phyloP scores from a whole-genome alignment of 1,140 invertebrate species.

The Phymastichus coffea region DNA sequence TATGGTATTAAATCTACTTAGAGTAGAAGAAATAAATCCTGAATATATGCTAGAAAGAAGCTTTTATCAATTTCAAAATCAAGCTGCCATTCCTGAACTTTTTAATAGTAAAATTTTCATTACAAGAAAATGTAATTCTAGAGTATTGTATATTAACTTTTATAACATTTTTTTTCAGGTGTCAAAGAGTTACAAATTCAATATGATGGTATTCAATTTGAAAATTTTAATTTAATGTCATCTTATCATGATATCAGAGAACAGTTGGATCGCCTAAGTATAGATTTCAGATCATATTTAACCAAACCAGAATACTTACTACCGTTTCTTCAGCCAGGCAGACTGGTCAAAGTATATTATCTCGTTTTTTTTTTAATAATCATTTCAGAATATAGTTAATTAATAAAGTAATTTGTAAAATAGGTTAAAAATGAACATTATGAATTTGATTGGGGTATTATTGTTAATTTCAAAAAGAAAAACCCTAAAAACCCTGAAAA shows the following conservation, averaged over 20 bases:
- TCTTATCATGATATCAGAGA: constrained; percentile 84
- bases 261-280: constrained; percentile 73
- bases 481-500: constrained; percentile 62
- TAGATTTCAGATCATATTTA: constrained; percentile 76
- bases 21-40: constrained; percentile 99
- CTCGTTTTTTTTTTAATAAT: neutral
- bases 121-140: neutral
- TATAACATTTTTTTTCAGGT: constrained; percentile 57
- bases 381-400: too few species aligned
- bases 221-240: constrained; percentile 76
- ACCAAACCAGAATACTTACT: constrained; percentile 86
- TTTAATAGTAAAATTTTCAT: constrained; percentile 71
- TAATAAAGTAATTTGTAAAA: constrained; percentile 29
- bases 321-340: constrained; percentile 91
- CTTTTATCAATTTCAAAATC: constrained; percentile 99
- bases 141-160: too few species aligned
- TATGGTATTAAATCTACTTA: constrained; percentile 96
- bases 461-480: constrained; percentile 88
- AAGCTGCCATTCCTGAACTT: constrained; percentile 87
- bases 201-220: constrained; percentile 65
- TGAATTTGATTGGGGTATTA: constrained; percentile 95
- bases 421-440: constrained; percentile 82
- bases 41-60: constrained; percentile 99
- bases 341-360: constrained; percentile 78
- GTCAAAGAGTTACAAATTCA: constrained; percentile 71